Percentiles rank a stretch among this genome's conserved stretches.
Conservation (phyloP, 2,797 vertebrate genomes). For the Chiloscyllium punctatum region DNA sequence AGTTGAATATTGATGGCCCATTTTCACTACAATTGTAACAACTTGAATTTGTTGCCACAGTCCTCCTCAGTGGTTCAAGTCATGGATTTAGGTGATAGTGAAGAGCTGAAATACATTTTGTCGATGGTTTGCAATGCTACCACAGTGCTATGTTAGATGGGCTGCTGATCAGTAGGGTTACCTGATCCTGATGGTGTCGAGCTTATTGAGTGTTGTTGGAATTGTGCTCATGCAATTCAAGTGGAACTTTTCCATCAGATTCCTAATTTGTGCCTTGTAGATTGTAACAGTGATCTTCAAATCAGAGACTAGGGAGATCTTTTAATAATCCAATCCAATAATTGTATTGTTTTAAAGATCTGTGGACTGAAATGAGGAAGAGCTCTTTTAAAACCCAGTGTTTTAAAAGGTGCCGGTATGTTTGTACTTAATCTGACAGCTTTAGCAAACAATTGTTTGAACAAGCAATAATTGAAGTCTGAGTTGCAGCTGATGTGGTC, state of each 20-base stretch:
- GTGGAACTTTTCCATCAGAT: not conserved
- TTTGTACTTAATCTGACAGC: too few relatives aligned
- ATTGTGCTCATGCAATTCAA: not conserved
- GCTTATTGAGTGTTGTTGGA: not conserved
- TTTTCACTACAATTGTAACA: too few relatives aligned
- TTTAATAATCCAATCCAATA: not conserved
- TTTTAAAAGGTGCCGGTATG: too few relatives aligned
- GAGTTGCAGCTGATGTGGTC: too few relatives aligned
- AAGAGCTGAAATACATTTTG: not conserved
- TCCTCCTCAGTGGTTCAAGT: not conserved
- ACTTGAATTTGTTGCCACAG: not conserved
- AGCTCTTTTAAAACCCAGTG: too few relatives aligned
- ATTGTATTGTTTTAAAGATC: too few relatives aligned
- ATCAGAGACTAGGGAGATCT: not conserved
- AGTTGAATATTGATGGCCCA: too few relatives aligned
- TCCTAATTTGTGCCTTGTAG: not conserved
- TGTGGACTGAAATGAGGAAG: too few relatives aligned
- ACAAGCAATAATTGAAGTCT: too few relatives aligned
- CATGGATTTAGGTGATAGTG: not conserved
- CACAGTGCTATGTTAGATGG: not conserved
- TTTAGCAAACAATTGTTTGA: too few relatives aligned
- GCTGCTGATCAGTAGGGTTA: not conserved
- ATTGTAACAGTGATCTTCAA: not conserved
- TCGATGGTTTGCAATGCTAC: not conserved
- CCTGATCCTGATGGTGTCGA: not conserved